phyloP scores from a whole-genome alignment of 2,113 vertebrate species.

The Xiphias gladius region DNA sequence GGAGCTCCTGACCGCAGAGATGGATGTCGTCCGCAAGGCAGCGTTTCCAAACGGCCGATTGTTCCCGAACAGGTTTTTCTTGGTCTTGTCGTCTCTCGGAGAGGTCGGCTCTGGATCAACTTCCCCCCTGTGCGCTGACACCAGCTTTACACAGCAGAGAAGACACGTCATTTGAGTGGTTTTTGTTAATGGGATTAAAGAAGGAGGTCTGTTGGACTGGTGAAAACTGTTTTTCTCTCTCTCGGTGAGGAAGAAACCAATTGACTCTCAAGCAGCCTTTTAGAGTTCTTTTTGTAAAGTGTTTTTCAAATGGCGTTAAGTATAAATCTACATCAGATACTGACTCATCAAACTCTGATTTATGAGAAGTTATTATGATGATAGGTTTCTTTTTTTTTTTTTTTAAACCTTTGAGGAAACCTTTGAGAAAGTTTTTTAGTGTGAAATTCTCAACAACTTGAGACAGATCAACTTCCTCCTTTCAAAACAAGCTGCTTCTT shows the following conservation, averaged over 20 bases:
- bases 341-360: too few species aligned
- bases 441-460: not conserved
- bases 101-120: not conserved
- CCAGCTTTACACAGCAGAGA: not conserved
- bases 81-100: not conserved
- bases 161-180: not conserved
- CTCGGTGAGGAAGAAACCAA: not conserved
- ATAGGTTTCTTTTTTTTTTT: too few species aligned
- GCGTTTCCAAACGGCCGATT: too few species aligned
- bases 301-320: not conserved
- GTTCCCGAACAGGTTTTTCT: not conserved
- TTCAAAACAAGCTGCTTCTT: too few species aligned
- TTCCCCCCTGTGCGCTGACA: not conserved
- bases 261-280: not conserved
- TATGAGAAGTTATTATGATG: too few species aligned
- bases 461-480: not conserved
- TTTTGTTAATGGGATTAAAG: conserved; percentile 33
- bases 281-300: not conserved
- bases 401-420: too few species aligned
- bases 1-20: too few species aligned
- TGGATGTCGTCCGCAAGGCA: too few species aligned
- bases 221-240: conserved; percentile 21
- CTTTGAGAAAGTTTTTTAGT: too few species aligned
- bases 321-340: not conserved
- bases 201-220: not conserved